Conservation (phyloP, 2,888 invertebrate species). For the Flabesymbios commensalis region DNA sequence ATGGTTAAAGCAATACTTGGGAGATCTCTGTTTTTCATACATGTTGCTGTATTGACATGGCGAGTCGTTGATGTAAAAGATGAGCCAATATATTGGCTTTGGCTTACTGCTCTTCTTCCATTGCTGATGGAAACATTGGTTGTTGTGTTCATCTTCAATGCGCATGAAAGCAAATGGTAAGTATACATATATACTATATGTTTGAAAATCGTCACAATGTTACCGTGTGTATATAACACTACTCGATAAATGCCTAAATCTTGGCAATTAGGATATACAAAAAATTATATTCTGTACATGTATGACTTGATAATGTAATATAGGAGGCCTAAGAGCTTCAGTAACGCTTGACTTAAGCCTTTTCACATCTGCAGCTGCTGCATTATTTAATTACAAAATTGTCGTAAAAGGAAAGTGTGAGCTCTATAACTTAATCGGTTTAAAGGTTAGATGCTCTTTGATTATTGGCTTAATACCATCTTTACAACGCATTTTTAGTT, state of each 20-base stretch:
- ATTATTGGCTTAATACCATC: too few species aligned
- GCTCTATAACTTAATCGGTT: too few species aligned
- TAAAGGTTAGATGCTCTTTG: too few species aligned
- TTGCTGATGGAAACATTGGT: conserved; percentile 85
- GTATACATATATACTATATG: too few species aligned
- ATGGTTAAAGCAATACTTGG: conserved; percentile 37
- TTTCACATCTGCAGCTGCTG: too few species aligned
- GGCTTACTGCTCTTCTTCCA: conserved; percentile 78
- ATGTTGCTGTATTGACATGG: conserved; percentile 86
- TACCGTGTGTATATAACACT: background rate
- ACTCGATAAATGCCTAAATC: background rate
- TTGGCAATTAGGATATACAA: background rate
- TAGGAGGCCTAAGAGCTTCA: too few species aligned
- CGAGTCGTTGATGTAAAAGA: conserved; percentile 70
- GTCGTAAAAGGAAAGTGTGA: too few species aligned
- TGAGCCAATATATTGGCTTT: conserved; percentile 74
- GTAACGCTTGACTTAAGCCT: too few species aligned
- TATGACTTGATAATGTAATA: too few species aligned
- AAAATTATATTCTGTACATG: background rate
- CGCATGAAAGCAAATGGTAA: conserved; percentile 87
- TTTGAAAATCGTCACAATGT: too few species aligned
- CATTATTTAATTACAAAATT: too few species aligned
- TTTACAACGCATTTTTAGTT: too few species aligned
- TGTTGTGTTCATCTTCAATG: conserved; percentile 84
- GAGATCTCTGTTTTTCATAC: conserved; percentile 66